Conservation (phyloP, 2,888 invertebrate genomes). For the Oeneis ivallda region DNA sequence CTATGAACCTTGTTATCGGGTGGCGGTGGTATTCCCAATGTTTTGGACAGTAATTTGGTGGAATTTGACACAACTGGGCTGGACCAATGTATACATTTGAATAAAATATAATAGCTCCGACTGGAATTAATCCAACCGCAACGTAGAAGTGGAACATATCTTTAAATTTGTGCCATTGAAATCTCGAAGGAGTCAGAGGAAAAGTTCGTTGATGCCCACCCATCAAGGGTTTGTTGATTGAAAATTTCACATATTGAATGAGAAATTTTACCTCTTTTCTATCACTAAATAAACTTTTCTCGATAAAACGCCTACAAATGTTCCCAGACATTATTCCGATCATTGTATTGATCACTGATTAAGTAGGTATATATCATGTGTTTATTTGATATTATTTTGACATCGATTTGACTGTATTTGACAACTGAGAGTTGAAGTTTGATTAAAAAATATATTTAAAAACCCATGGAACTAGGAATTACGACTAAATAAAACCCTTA, state of each 20-base stretch:
- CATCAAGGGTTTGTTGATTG: constrained; percentile 70
- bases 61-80: constrained; percentile 88
- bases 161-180: constrained; percentile 92
- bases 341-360: not conserved
- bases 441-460: not conserved
- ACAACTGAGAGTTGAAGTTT: not conserved
- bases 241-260: constrained; percentile 66
- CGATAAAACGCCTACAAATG: constrained; percentile 5
- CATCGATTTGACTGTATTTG: not conserved
- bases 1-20: constrained; percentile 71
- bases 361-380: not conserved
- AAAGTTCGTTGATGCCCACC: constrained; percentile 79
- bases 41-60: constrained; percentile 91
- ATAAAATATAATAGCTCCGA: constrained; percentile 82
- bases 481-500: no score
- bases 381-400: constrained; percentile 1
- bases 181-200: constrained; percentile 85
- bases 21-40: constrained; percentile 92
- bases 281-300: constrained; percentile 14
- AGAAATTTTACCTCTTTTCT: constrained; percentile 37
- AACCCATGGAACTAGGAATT: no score
- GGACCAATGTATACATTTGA: constrained; percentile 92
- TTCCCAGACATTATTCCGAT: constrained; percentile 13
- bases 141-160: constrained; percentile 90
- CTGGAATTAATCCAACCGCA: constrained; percentile 88